Conservation (phyloP, 2,888 invertebrate species). For the Buathra laborator region DNA sequence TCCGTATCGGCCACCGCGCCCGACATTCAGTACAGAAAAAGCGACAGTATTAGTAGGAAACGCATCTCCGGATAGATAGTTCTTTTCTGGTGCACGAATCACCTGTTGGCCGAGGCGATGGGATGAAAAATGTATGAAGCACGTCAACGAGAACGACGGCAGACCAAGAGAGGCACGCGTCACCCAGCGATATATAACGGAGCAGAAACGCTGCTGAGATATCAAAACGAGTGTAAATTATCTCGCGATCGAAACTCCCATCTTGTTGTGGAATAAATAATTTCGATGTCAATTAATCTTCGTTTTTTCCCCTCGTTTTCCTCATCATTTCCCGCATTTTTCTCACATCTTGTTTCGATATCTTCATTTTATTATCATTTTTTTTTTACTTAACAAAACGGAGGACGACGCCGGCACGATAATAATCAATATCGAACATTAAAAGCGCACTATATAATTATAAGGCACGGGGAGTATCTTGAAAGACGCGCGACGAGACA, state of each 20-base stretch:
- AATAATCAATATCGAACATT: slow-evolving; percentile 74
- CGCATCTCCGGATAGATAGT: slow-evolving; percentile 1
- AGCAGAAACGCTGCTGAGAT: slow-evolving; percentile 18
- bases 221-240: slow-evolving; percentile 25
- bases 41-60: not conserved
- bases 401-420: slow-evolving; percentile 58
- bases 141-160: slow-evolving; percentile 42
- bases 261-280: not conserved
- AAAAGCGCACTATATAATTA: slow-evolving; percentile 72
- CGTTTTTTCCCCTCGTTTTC: not conserved
- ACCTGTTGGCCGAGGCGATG: slow-evolving; percentile 46
- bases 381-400: slow-evolving; percentile 19
- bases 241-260: not conserved
- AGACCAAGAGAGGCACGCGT: slow-evolving; percentile 40
- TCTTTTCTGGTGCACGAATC: slow-evolving; percentile 9
- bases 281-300: not conserved
- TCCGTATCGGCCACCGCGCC: too few relatives aligned
- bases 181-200: slow-evolving; percentile 3
- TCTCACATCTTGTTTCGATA: not conserved
- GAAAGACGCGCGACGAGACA: slow-evolving; percentile 63
- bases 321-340: not conserved
- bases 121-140: slow-evolving; percentile 56
- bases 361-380: not conserved
- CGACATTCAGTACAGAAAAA: not conserved
- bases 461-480: slow-evolving; percentile 59